Evolutionary conservation across 2,797 vertebrate genomes (phyloP).

Genomic region (Siniperca obscura): DNA sequence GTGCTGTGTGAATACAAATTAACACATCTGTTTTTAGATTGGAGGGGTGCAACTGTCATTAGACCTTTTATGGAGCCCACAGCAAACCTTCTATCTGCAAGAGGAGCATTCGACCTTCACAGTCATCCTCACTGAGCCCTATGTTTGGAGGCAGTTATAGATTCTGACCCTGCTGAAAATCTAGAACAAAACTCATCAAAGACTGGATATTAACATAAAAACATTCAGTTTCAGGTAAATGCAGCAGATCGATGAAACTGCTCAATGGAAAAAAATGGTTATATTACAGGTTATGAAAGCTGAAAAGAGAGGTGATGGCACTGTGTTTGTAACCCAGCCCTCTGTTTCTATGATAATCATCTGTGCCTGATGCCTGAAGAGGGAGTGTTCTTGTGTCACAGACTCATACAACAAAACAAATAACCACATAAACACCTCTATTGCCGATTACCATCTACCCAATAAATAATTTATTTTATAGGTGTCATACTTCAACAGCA

Average conservation of each 20-base stretch:
- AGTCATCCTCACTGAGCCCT: constrained; percentile 20
- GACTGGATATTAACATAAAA: constrained; percentile 61
- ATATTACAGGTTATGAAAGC: constrained; percentile 62
- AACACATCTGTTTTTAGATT: constrained; percentile 57
- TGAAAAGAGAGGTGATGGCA: constrained; percentile 50
- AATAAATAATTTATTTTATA: constrained; percentile 62
- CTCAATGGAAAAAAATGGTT: constrained; percentile 54
- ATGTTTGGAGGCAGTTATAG: constrained; percentile 30
- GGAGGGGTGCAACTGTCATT: constrained; percentile 51
- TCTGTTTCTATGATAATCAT: constrained; percentile 59
- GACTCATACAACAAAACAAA: constrained; percentile 63
- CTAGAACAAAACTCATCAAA: constrained; percentile 54
- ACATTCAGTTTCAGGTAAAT: constrained; percentile 72
- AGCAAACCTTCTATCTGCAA: constrained; percentile 35
- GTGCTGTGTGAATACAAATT: constrained; percentile 73
- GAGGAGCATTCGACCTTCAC: constrained; percentile 44
- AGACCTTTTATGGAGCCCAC: constrained; percentile 42
- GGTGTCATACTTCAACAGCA: constrained; percentile 51
- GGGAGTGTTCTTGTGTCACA: constrained; percentile 37
- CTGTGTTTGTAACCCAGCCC: constrained; percentile 47
- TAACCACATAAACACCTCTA: constrained; percentile 64
- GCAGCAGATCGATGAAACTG: constrained; percentile 60
- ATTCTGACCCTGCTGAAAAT: constrained; percentile 51
- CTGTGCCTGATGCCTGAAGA: constrained; percentile 43
- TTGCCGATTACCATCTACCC: constrained; percentile 57